These are phyloP conservation scores for Shargacucullia verbasci DNA, from an alignment of 2,888 invertebrate genomes.

Conservation along the genomic window DNA sequence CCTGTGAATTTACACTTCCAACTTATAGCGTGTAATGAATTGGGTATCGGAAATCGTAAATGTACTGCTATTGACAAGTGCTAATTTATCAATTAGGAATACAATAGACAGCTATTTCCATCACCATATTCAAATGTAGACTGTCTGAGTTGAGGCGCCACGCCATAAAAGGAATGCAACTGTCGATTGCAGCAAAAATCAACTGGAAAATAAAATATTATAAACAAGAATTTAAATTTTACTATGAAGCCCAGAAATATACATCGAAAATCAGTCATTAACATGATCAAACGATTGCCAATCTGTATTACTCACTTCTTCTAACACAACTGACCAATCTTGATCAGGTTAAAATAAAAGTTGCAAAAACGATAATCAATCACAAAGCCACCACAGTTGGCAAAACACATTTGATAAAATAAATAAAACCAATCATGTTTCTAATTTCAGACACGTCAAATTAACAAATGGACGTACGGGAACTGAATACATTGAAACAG, in stretches of 20 bases:
- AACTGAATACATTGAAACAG: slow-evolving; percentile 64
- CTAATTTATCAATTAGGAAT: slow-evolving; percentile 46
- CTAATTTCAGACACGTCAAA: slow-evolving; percentile 61
- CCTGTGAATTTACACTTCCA: slow-evolving; percentile 25
- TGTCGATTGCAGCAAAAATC: slow-evolving; percentile 12
- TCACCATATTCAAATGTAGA: slow-evolving; percentile 42
- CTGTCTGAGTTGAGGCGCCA: slow-evolving; percentile 38
- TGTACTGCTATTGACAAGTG: slow-evolving; percentile 38
- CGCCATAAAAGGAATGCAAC: slow-evolving; percentile 30
- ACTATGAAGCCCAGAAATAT: too few species aligned
- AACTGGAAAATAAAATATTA: slow-evolving; percentile 25
- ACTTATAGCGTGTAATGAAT: slow-evolving; percentile 11
- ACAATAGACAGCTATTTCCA: slow-evolving; percentile 53
- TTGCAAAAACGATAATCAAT: slow-evolving; percentile 21
- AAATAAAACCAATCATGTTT: slow-evolving; percentile 57
- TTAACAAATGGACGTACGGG: slow-evolving; percentile 60
- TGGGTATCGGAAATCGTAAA: slow-evolving; percentile 42
- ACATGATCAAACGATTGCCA: too few species aligned
- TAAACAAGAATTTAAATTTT: background rate
- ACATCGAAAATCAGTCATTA: too few species aligned
- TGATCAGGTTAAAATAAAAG: background rate
- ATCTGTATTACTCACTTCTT: background rate
- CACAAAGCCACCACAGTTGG: slow-evolving; percentile 21
- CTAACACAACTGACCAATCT: too few species aligned
- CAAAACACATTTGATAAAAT: slow-evolving; percentile 41